These are phyloP conservation scores for Eumacrocentrus americanus DNA, from an alignment of 2,888 invertebrate genomes.

Conservation along the genomic window DNA sequence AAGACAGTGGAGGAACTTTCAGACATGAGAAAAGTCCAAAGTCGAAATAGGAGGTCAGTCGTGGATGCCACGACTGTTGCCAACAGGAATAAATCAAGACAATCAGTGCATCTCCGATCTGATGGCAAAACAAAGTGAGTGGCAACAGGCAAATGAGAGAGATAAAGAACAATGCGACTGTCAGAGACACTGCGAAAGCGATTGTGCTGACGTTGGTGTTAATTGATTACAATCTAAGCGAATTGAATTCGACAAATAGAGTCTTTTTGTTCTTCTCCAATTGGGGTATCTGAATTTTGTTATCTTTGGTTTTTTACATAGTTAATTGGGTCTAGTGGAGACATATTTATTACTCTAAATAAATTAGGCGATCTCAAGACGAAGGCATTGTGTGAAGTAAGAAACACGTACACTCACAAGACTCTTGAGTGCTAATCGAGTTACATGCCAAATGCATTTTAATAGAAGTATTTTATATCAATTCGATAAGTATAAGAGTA, in stretches of 20 bases:
- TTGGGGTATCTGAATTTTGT: neutral
- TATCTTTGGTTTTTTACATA: neutral
- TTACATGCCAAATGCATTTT: conserved; percentile 56
- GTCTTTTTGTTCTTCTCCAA: neutral
- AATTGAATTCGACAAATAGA: neutral
- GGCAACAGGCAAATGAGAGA: neutral
- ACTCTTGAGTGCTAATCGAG: conserved; percentile 2
- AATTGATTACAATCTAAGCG: neutral
- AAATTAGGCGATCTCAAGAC: neutral
- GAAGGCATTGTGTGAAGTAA: neutral
- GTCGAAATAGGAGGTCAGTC: conserved; percentile 42
- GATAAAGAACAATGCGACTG: neutral
- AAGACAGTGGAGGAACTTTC: conserved; percentile 25
- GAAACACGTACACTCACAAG: neutral
- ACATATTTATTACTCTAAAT: neutral
- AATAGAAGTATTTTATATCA: conserved; percentile 48
- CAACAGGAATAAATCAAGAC: conserved; percentile 46
- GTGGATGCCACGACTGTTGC: conserved; percentile 43
- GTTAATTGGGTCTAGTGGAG: neutral
- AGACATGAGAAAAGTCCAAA: conserved; percentile 22
- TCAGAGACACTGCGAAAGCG: neutral
- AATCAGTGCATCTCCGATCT: conserved; percentile 42
- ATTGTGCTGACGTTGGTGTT: neutral
- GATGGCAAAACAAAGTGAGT: conserved; percentile 41
- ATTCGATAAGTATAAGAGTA: conserved; percentile 9